These are phyloP conservation scores for Elgaria multicarinata DNA, from an alignment of 2,113 vertebrate species.

Conservation along the genomic window DNA sequence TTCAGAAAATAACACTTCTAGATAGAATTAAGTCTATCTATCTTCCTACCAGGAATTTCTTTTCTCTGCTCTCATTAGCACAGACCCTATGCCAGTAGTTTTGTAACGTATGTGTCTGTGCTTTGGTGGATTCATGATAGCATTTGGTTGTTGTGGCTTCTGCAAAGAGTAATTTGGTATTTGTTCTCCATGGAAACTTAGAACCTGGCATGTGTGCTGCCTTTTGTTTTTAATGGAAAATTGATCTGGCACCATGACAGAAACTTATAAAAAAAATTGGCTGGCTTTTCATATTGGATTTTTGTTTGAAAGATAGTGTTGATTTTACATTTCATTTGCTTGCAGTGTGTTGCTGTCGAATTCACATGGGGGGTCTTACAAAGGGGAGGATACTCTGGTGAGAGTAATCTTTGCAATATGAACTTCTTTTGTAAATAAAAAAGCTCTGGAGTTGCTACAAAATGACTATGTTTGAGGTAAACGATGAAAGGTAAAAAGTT, in stretches of 20 bases:
- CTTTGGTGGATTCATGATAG: neutral
- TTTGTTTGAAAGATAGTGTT: neutral
- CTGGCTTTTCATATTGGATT: neutral
- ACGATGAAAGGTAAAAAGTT: neutral
- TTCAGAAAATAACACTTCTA: neutral
- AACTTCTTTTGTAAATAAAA: neutral
- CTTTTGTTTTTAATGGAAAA: neutral
- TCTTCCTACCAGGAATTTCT: neutral
- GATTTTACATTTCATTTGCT: constrained; percentile 23
- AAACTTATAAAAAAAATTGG: neutral
- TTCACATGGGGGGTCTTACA: neutral
- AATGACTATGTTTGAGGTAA: neutral
- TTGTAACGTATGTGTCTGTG: neutral
- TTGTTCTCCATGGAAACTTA: neutral
- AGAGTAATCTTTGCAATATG: neutral
- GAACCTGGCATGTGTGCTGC: neutral
- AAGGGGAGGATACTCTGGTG: neutral
- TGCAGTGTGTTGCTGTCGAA: neutral
- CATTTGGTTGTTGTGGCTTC: neutral
- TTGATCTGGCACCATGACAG: neutral
- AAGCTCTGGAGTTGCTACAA: neutral
- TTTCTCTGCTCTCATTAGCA: neutral
- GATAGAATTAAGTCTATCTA: neutral
- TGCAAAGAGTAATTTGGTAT: neutral
- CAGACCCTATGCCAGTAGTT: neutral